phyloP scores from a whole-genome alignment of 2,888 invertebrate genomes.

The Lithodes maja region DNA sequence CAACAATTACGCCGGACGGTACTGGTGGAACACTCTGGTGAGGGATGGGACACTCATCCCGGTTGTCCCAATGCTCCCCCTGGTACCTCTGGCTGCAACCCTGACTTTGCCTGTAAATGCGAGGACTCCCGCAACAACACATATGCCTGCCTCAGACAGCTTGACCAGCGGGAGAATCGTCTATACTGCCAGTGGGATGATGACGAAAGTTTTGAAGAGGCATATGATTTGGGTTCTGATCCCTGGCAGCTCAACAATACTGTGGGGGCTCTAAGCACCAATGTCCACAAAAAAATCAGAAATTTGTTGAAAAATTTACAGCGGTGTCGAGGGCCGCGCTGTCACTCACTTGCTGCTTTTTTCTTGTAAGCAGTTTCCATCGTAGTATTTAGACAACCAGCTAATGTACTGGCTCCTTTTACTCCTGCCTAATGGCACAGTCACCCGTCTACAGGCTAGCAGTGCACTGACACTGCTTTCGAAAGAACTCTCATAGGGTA shows the following conservation, averaged over 20 bases:
- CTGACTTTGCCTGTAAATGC: slow-evolving; percentile 82
- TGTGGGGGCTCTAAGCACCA: background rate
- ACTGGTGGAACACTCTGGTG: slow-evolving; percentile 89
- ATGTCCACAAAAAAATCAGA: slow-evolving; percentile 41
- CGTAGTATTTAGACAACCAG: background rate
- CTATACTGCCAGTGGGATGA: slow-evolving; percentile 67
- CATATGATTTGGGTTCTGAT: slow-evolving; percentile 58
- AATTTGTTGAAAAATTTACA: slow-evolving; percentile 53
- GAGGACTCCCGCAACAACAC: slow-evolving; percentile 90
- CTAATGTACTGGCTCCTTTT: too few species aligned
- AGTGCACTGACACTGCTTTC: too few species aligned
- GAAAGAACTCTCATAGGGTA: too few species aligned
- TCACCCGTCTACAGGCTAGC: too few species aligned
- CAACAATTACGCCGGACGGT: slow-evolving; percentile 77
- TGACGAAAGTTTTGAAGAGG: slow-evolving; percentile 64
- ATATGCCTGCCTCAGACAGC: slow-evolving; percentile 84
- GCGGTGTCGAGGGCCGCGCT: slow-evolving; percentile 54
- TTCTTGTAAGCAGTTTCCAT: slow-evolving; percentile 28
- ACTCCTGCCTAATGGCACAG: too few species aligned
- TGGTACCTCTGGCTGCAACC: slow-evolving; percentile 66
- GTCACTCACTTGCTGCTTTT: slow-evolving; percentile 52
- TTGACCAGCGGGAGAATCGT: slow-evolving; percentile 74
- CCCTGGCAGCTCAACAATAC: slow-evolving; percentile 61
- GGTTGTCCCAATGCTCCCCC: slow-evolving; percentile 43
- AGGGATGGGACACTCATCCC: slow-evolving; percentile 79